Evolutionary conservation across 2,888 invertebrate species (phyloP), one percentile per base, ranked within the genome.

Genomic region (Cetonia aurata): DNA sequence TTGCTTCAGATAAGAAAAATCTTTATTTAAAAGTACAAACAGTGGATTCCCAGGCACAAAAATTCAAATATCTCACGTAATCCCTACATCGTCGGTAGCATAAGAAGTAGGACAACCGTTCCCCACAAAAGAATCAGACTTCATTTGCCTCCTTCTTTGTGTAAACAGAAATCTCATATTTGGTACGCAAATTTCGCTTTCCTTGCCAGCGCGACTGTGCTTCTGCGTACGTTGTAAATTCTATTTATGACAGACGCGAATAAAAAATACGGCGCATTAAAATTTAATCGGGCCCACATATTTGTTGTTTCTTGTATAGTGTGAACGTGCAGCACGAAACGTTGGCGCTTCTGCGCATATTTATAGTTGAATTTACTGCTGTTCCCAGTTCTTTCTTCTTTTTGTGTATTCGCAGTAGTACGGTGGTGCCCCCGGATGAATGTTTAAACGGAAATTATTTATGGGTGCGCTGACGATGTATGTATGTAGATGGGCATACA

Each of bases 341-440:
- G 50, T 17, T 37, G 50, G 41, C 15, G 48, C 13, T 62, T 33
- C 33, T 50, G 6, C 17, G 15, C 50, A 50, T 65, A 50, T 65
- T 65, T 65, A 65, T 50, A 65, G 60, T 65, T n/a, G 46, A 65
- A 65, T 50, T 50, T 65, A 65, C 50, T 33, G 37, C 60, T 50
- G 8, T 41, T 52, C 62, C 60, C 9, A 6, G 60, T 15, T 50
- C 17, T 65, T 50, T 50, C 10, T 65, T 33, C 15, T n/a, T 37
- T 6, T 37, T n/a, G 37, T 25, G 25, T 41, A n/a, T 41, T 57
- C 19, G 6, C 41, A 15, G 42, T 42, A 10, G 19, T 57, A 17
- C 4, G 13, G 19, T 12, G 19, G 57, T 19, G 17, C 25, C 42
- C 42, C 19, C 10, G 17, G 37, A 65, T 52, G 37, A 65, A 65